Evolutionary conservation across 1,140 invertebrate genomes (phyloP), one percentile per base, ranked within the genome.

Genomic region (Cryptotermes secundus): DNA sequence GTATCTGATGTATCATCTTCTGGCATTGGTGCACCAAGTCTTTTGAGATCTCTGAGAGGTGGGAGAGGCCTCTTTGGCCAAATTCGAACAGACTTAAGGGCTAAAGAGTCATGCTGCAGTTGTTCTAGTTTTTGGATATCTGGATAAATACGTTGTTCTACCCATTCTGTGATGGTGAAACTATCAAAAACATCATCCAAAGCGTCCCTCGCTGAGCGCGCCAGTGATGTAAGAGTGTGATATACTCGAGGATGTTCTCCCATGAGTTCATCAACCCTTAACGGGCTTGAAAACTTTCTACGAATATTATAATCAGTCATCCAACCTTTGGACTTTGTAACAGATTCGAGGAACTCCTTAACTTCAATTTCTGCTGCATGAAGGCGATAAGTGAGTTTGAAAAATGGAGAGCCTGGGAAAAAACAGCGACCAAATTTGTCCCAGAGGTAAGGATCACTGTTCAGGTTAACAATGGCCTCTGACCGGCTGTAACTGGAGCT

Each of bases 241-340:
- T 93, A 93, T 26, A 93, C 88, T 53, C 91, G 91, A 24, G 94
- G 92, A 81, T 95, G 91, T 82, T 95, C 94, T 16, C 88, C 87
- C 34, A 94, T 92, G 34, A 93, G 90, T 87, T 94, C 94, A 84
- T 95, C 94, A 0, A 97, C 91, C 19, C 95, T 90, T 85, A 94
- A 91, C 0, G 95, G 94, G 85, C 93, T 94, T 9, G 95, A 94
- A 86, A 94, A 96, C 86, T 94, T 95, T 86, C 95, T 92, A n/a
- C 94, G 92, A 1, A 96, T 90, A 88, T 96, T 96, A 87, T 96
- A 97, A 10, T 93, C 92, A 14, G 95, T 96, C 86, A 96, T 89
- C 96, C 96, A 97, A 34, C 94, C 94, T 86, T 91, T 90, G 9
- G 88, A 88, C 82, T 89, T 88, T 1, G 86, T 88, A n/a, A 86